These are phyloP conservation scores for Tautogolabrus adspersus DNA, from an alignment of 2,113 vertebrate genomes.

Conservation along the genomic window DNA sequence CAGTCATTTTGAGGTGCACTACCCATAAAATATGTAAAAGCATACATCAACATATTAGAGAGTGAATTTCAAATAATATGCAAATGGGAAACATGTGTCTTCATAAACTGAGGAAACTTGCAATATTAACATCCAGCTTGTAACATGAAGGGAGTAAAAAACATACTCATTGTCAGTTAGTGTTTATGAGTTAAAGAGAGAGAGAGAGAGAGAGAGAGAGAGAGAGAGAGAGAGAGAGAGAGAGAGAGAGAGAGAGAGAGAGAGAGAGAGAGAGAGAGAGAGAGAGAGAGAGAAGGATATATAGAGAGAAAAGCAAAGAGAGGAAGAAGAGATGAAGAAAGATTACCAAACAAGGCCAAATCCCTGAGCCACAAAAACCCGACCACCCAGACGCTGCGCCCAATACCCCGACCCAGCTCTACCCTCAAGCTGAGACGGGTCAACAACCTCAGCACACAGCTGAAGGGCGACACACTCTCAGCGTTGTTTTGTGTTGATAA, in stretches of 20 bases:
- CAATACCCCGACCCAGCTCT: conserved; percentile 49
- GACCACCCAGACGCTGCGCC: conserved; percentile 72
- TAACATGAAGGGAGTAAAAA: no score
- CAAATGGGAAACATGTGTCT: no score
- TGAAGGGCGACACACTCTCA: neutral
- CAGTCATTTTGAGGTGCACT: no score
- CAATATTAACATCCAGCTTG: no score
- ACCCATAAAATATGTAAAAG: no score
- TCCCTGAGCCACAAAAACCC: conserved; percentile 50
- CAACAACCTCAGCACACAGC: conserved; percentile 30
- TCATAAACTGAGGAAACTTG: no score
- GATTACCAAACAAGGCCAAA: conserved; percentile 78
- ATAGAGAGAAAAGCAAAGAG: conserved; percentile 30
- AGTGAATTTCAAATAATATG: no score
- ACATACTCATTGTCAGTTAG: no score
- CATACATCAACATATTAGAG: no score
- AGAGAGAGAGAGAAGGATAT: conserved; percentile 24
- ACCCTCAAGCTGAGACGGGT: conserved; percentile 36
- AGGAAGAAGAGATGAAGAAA: conserved; percentile 67
- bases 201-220: conserved; percentile 16
- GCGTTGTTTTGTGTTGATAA: conserved; percentile 49
- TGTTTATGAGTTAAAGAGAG: neutral
- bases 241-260: conserved; percentile 46
- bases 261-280: conserved; percentile 19
- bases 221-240: conserved; percentile 20